Conservation (phyloP, 2,888 invertebrate species). For the Mimas tiliae region DNA sequence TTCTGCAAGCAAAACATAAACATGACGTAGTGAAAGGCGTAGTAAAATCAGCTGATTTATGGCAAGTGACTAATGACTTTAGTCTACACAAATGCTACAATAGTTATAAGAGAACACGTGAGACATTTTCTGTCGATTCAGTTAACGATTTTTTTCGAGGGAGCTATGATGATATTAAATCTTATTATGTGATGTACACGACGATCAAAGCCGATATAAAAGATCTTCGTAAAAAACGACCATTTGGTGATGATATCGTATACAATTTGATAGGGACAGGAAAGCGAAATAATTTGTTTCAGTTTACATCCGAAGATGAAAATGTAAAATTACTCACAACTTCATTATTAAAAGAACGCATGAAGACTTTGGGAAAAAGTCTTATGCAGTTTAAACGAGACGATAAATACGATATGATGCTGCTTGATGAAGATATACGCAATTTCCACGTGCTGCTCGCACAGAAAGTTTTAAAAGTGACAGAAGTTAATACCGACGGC, state of each 20-base stretch:
- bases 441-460: constrained; percentile 15
- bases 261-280: constrained; percentile 9
- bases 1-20: constrained; percentile 33
- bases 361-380: constrained; percentile 10
- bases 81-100: background rate
- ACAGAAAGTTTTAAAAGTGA: constrained; percentile 9
- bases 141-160: constrained; percentile 10
- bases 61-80: constrained; percentile 1
- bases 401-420: constrained; percentile 21
- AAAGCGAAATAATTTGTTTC: constrained; percentile 11
- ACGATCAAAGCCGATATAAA: constrained; percentile 17
- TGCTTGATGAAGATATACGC: background rate
- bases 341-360: background rate
- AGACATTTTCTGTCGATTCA: background rate
- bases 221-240: background rate
- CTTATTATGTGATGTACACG: constrained; percentile 22
- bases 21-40: constrained; percentile 19
- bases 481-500: background rate
- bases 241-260: background rate
- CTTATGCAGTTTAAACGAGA: constrained; percentile 11
- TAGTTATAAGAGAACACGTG: constrained; percentile 8
- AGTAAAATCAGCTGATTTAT: constrained; percentile 7
- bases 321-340: constrained; percentile 11
- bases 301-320: constrained; percentile 8
- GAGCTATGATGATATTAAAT: constrained; percentile 5